Evolutionary conservation across 2,888 invertebrate genomes (phyloP).

Genomic region (Nesidiocoris tenuis): DNA sequence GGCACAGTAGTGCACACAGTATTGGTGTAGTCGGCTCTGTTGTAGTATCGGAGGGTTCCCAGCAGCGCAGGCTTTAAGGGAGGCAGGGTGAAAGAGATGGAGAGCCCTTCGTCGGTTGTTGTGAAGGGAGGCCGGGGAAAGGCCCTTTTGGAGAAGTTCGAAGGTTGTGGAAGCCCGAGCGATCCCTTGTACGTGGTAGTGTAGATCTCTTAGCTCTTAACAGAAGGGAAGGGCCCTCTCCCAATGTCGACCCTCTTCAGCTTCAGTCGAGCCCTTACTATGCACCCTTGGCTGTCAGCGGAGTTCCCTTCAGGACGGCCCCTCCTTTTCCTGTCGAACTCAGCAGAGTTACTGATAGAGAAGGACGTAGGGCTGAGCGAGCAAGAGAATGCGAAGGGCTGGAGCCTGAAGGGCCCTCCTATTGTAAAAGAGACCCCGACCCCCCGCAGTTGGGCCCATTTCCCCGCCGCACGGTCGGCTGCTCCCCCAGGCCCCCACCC

Average conservation of each 20-base stretch:
- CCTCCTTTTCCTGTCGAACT: background rate
- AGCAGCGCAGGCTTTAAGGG: no score
- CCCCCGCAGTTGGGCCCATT: background rate
- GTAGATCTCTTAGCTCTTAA: background rate
- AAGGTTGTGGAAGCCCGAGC: background rate
- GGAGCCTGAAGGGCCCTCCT: background rate
- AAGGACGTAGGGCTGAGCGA: background rate
- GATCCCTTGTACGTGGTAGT: background rate
- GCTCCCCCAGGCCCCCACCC: background rate
- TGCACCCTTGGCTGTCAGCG: constrained; percentile 33
- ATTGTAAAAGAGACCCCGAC: background rate
- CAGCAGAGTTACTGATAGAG: background rate
- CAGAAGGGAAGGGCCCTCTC: background rate
- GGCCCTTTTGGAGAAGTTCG: background rate
- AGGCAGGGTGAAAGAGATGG: background rate
- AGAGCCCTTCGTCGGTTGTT: background rate
- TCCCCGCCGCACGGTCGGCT: background rate
- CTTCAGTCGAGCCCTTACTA: background rate
- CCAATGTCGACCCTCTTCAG: background rate
- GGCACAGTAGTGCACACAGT: no score
- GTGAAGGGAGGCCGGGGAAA: background rate
- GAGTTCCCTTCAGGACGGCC: background rate
- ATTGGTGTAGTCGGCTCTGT: no score
- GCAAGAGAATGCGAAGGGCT: background rate
- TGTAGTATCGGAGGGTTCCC: no score